A percentile compares a stretch with the other conserved stretches of the same genome.
Conservation (phyloP, 2,888 invertebrate species). For the Eucera pruinosa region DNA sequence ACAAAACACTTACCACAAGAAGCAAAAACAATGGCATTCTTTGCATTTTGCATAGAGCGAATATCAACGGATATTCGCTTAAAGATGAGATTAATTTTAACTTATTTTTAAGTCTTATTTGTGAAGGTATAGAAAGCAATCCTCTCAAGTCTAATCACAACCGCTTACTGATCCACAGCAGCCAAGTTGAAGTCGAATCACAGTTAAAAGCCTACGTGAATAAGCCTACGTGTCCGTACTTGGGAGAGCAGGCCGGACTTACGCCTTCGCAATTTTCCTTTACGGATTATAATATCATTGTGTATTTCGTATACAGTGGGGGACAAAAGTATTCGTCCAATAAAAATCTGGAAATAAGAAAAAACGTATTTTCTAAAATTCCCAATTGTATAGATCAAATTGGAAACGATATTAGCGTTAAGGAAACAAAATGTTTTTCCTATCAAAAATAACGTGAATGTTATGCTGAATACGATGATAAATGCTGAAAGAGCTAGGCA, state of each 20-base stretch:
- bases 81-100: background rate
- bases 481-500: too few relatives aligned
- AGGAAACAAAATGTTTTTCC: too few relatives aligned
- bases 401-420: too few relatives aligned
- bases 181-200: conserved; percentile 58
- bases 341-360: too few relatives aligned
- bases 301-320: background rate
- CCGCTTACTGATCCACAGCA: conserved; percentile 63
- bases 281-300: conserved; percentile 49
- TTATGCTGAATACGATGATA: too few relatives aligned
- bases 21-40: conserved; percentile 17
- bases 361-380: too few relatives aligned
- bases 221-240: conserved; percentile 63
- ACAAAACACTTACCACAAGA: conserved; percentile 50
- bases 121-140: conserved; percentile 31
- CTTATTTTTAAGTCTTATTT: background rate
- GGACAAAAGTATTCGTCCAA: too few relatives aligned
- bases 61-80: background rate
- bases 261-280: conserved; percentile 74
- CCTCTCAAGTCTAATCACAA: conserved; percentile 61
- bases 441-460: too few relatives aligned
- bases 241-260: conserved; percentile 66
- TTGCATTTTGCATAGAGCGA: conserved; percentile 13
- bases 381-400: too few relatives aligned
- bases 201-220: conserved; percentile 58